Base-by-base conservation (phyloP, 1,140 invertebrate genomes). In the Lepidurus couesii region DNA sequence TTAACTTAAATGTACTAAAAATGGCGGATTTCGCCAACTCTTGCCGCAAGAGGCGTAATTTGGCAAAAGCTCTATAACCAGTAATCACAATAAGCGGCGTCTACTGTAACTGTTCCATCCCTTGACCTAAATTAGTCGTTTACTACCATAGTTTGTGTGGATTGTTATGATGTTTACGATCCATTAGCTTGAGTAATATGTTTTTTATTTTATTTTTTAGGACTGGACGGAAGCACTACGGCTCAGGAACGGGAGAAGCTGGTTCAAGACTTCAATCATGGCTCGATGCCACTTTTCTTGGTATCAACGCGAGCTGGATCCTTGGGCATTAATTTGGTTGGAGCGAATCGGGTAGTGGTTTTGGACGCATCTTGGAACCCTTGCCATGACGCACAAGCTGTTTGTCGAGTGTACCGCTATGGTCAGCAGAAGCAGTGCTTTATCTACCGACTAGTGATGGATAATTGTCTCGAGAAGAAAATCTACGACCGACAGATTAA, bases 351-450 rank as follows among this genome's bases (percentile, higher is more conserved):
- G 75, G 97, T 98, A 0, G 92, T 99, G 34, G 96, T 99, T 44
- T 93, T 99, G 83, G 98, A 99, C 87, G 97, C 97, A 47, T 98
- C 95, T 5, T 99, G 97, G 97, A 99, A 99, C 87, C 98, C 98
- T n/a, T 98, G 97, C 83, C 97, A 99, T 84, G 97, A 99, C 84
- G 98, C 96, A 1, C 97, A 99, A 86, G 97, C 97, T 76, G 96
- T 99, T 1, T 99, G 97, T 85, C 87, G 98, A 82, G 96, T 99
- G 47, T 99, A 98, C 85, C 89, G 96, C 84, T 98, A 98, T 85
- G 97, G 97, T 0, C 97, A 99, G 85, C 89, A 90, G 80, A 98
- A 98, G 84, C 92, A 91, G 0, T 97, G 95, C 82, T 98, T 93
- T 85, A 95, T 99, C 6, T 99, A 99, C 86, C 90, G 98, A 75